These are phyloP conservation scores for Ramphastos sulfuratus DNA, from an alignment of 2,113 vertebrate species.

Conservation along the genomic window DNA sequence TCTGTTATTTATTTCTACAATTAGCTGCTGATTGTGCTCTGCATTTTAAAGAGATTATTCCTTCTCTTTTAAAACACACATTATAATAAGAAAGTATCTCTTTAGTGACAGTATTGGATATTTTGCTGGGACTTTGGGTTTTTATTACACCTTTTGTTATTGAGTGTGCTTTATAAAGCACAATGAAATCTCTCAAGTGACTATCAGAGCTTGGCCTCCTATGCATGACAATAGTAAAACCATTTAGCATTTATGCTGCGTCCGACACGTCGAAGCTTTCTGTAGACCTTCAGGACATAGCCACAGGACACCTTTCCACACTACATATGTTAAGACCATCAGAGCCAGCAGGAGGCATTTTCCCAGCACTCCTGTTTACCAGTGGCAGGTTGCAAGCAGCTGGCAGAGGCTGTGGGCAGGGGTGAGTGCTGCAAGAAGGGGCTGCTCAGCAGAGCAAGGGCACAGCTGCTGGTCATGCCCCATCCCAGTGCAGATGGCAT, in stretches of 20 bases:
- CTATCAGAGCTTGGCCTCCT: not conserved
- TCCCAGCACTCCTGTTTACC: accelerated
- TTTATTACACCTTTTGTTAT: not conserved
- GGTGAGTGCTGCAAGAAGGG: not conserved
- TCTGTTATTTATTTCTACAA: slow-evolving; percentile 52
- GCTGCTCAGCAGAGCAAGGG: not conserved
- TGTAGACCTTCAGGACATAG: not conserved
- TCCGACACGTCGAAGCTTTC: not conserved
- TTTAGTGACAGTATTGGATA: not conserved
- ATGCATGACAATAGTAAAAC: not conserved
- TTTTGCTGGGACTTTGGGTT: not conserved
- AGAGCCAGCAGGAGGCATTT: not conserved
- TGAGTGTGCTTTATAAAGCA: not conserved
- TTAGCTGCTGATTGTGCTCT: slow-evolving; percentile 2
- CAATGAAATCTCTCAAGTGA: not conserved
- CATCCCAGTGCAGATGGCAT: slow-evolving; percentile 1
- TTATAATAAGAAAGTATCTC: not conserved
- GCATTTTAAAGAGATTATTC: slow-evolving; percentile 16
- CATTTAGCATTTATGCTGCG: not conserved
- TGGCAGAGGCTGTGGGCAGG: not conserved
- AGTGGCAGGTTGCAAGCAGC: not conserved
- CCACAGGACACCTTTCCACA: not conserved
- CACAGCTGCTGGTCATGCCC: not conserved
- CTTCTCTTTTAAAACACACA: not conserved
- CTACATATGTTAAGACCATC: not conserved